Base-by-base conservation (phyloP, 64 coral and sea anemone genomes). In the Actinia equina region DNA sequence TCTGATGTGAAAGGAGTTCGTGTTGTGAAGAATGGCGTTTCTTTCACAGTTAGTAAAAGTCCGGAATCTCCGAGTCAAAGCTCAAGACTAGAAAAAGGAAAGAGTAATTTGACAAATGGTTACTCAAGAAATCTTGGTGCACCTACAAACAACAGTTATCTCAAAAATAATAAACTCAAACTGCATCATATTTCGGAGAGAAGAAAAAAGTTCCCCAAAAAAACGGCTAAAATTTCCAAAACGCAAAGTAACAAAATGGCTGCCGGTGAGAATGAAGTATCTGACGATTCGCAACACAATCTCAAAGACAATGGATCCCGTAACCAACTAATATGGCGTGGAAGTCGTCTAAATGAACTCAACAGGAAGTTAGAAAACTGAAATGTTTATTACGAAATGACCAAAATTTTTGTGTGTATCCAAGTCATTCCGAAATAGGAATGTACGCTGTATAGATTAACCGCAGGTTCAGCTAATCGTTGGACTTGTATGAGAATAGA, bases 1-100 rank as follows among this genome's bases (percentile, higher is more conserved):
- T 49, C 78, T 6, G 41, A 81, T 11, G 78, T 81, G 5, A 81
- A 81, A 81, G 78, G 69, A 81, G 7, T 81, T 81, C 78, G 78
- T 17, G 78, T 81, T 8, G 78, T 81, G 78, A 81, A 81, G 11
- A 81, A 81, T 81, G 78, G 78, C 3, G 78, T 81, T 23, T 7
- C 45, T 20, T 81, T 81, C 23, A 81, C 78, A 1, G 45, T 81
- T 7, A 81, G 49, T 81, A 81, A 81, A 81, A 22, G 14, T 19
- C 42, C 52, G 55, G 6, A 2, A 81, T 52, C 2, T 44, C 9
- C 44, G 20, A 74, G 26, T 14, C 69, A 13, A 30, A 74, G 1
- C 12, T 30, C n/a, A 74, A 74, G 14, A 74, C n/a, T 5, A 0
- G 4, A 23, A 14, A 23, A 65, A n/a, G 5, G 7, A 10, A 7